Evolutionary conservation across 2,797 vertebrate genomes (phyloP).

Genomic region (Syngnathus rostellatus): DNA sequence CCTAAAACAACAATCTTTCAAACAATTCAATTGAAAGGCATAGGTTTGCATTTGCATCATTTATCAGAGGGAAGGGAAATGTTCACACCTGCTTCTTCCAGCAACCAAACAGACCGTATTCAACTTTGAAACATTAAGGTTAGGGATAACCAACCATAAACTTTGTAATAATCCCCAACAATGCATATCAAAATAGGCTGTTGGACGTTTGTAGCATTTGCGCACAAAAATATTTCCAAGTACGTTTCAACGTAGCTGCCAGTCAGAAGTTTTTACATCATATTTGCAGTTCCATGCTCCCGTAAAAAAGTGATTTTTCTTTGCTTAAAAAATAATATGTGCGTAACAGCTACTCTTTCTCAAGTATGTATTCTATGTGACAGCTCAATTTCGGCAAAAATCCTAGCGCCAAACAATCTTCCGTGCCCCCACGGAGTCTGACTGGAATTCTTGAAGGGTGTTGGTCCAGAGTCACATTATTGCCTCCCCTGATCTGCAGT

Average conservation of each 20-base stretch:
- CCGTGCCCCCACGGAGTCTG: constrained; percentile 34
- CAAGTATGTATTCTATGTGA: background rate
- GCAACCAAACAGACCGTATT: background rate
- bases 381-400: background rate
- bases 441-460: constrained; percentile 55
- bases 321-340: background rate
- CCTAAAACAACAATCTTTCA: constrained; percentile 38
- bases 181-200: too few species aligned
- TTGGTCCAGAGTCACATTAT: constrained; percentile 52
- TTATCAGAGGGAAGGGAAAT: constrained; percentile 22
- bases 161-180: background rate
- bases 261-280: too few species aligned
- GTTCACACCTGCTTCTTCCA: background rate
- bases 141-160: background rate
- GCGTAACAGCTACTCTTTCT: background rate
- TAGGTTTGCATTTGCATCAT: constrained; percentile 42
- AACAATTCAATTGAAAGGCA: constrained; percentile 21
- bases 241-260: too few species aligned
- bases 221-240: too few species aligned
- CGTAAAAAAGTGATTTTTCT: too few species aligned
- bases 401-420: constrained; percentile 12
- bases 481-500: constrained; percentile 61
- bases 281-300: too few species aligned
- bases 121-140: background rate
- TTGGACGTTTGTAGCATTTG: too few species aligned